phyloP scores from a whole-genome alignment of 1,140 invertebrate genomes.

The Zeugodacus cucurbitae region DNA sequence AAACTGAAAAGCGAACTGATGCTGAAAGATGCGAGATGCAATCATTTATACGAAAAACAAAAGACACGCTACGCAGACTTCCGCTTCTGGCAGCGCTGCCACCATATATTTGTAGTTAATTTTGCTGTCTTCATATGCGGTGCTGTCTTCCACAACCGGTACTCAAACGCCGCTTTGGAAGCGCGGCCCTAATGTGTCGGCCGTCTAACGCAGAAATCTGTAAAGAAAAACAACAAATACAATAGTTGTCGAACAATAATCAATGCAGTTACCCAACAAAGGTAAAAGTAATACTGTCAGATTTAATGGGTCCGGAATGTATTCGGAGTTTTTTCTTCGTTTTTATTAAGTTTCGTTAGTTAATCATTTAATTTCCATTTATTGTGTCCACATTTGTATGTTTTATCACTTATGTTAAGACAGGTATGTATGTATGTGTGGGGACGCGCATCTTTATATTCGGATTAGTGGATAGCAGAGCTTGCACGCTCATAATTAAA shows the following conservation, averaged over 20 bases:
- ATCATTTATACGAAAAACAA: conserved; percentile 28
- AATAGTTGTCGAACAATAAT: neutral
- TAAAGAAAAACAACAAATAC: neutral
- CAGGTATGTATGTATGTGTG: neutral
- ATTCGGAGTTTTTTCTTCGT: neutral
- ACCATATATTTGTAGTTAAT: neutral
- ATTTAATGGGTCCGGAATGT: conserved; percentile 9
- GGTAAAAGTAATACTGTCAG: neutral
- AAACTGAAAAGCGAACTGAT: neutral
- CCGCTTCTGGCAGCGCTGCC: neutral
- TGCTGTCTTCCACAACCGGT: too few species aligned
- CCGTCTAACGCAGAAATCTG: neutral
- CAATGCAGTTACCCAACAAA: neutral
- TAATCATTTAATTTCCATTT: neutral
- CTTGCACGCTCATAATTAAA: neutral
- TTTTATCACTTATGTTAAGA: too few species aligned
- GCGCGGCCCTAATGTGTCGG: neutral
- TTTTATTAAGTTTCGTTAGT: neutral
- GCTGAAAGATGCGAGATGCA: neutral
- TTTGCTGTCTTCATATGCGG: neutral
- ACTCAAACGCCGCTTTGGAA: neutral
- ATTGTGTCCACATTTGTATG: neutral
- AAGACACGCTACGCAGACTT: neutral
- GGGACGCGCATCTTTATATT: neutral
- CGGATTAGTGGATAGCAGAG: too few species aligned